phyloP scores from a whole-genome alignment of 2,113 vertebrate species.

The Megaceryle torquata region DNA sequence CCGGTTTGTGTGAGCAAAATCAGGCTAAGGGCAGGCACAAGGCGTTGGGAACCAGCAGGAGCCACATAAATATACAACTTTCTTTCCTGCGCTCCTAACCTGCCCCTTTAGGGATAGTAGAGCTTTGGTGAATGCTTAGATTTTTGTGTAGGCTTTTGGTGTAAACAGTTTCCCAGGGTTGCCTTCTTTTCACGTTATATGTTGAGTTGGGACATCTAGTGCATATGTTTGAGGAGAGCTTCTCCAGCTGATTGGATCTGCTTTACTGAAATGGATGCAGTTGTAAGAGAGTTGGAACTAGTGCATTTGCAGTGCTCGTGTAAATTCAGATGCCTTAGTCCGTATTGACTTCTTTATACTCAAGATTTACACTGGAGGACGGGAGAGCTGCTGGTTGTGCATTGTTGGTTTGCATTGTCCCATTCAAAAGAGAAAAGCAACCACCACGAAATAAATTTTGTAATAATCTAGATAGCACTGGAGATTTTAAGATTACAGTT shows the following conservation, averaged over 20 bases:
- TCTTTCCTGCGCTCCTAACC: background rate
- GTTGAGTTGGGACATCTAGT: background rate
- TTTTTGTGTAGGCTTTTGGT: background rate
- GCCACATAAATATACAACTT: accelerated
- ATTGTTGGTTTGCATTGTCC: background rate
- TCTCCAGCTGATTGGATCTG: accelerated
- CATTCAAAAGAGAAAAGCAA: background rate
- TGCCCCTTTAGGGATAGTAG: background rate
- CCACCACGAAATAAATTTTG: background rate
- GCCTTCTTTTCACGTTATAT: accelerated
- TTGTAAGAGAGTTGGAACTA: background rate
- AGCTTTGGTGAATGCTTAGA: accelerated
- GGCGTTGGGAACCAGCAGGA: background rate
- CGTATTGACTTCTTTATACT: background rate
- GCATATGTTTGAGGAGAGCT: accelerated
- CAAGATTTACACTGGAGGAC: background rate
- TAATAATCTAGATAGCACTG: accelerated
- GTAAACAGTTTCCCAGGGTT: background rate
- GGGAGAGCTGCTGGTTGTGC: background rate
- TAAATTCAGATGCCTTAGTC: background rate
- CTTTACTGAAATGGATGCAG: background rate
- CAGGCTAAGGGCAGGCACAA: background rate
- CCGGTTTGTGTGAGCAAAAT: accelerated
- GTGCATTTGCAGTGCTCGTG: background rate
- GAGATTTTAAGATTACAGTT: background rate